Percentiles rank a stretch among this genome's conserved stretches.
Evolutionary conservation across 2,113 vertebrate genomes (phyloP).

Genomic region (Psilopogon haemacephalus): DNA sequence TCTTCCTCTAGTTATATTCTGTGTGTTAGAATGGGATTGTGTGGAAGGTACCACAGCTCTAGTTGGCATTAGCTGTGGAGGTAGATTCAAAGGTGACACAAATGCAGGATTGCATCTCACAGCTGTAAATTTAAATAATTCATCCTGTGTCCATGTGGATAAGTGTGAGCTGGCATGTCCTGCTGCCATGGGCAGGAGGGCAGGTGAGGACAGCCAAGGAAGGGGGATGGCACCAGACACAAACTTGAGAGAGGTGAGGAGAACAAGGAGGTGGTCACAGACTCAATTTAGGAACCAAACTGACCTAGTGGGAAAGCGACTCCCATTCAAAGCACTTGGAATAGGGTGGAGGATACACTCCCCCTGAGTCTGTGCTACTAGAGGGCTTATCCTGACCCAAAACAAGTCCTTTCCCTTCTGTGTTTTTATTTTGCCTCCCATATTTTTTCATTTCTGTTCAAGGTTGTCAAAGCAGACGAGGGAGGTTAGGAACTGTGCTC

Average conservation of each 20-base stretch:
- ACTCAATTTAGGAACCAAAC: background rate
- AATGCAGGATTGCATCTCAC: background rate
- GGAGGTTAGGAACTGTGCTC: background rate
- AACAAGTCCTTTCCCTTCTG: background rate
- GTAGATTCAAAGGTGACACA: background rate
- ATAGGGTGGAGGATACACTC: background rate
- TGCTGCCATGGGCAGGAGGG: background rate
- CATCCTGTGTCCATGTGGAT: background rate
- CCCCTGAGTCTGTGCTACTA: background rate
- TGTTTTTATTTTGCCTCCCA: background rate
- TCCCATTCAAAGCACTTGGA: background rate
- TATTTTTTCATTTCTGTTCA: background rate
- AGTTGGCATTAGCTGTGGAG: background rate
- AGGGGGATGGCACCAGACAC: background rate
- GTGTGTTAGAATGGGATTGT: constrained; percentile 12
- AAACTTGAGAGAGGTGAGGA: fast-evolving
- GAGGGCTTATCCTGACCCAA: background rate
- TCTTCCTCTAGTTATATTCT: background rate
- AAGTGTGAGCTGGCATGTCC: background rate
- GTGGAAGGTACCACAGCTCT: background rate
- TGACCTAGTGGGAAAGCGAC: background rate
- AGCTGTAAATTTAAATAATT: constrained; percentile 26
- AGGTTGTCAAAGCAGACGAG: background rate
- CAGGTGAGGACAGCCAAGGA: background rate
- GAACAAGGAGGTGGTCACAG: background rate